These are phyloP conservation scores for Ophion costatus DNA, from an alignment of 2,888 invertebrate species.

Conservation along the genomic window DNA sequence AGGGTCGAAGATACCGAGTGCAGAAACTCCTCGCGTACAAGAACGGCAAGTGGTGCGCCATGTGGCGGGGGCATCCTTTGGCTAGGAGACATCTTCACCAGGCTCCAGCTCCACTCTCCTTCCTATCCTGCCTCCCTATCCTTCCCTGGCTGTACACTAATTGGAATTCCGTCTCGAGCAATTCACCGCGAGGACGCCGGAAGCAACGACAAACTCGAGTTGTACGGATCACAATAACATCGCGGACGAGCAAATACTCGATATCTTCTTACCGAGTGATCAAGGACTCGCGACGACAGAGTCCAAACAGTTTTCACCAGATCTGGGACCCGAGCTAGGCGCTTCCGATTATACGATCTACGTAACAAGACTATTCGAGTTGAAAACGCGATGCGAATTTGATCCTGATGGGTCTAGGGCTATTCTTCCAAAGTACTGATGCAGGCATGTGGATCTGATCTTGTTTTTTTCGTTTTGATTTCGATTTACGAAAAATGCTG, in stretches of 20 bases:
- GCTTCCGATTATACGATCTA: background rate
- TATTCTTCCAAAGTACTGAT: no score
- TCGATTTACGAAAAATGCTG: no score
- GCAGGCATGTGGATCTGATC: no score
- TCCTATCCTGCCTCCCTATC: background rate
- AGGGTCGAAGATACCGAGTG: constrained; percentile 35
- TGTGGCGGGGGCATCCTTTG: constrained; percentile 55
- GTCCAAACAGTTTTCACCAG: background rate
- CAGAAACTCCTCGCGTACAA: background rate
- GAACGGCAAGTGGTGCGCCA: constrained; percentile 19
- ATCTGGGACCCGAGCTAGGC: background rate
- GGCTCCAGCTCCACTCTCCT: background rate
- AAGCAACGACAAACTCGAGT: background rate
- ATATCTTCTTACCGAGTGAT: background rate
- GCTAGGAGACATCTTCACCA: constrained; percentile 31
- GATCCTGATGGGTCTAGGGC: no score
- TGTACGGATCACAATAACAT: constrained; percentile 33
- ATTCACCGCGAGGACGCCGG: background rate
- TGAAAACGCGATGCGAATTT: no score
- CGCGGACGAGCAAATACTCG: background rate
- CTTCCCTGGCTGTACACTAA: constrained; percentile 57
- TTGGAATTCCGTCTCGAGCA: constrained; percentile 46
- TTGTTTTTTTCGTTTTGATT: no score
- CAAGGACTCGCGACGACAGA: constrained; percentile 3
- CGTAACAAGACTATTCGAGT: no score